phyloP scores from a whole-genome alignment of 1,140 invertebrate species.

The Drosophila micromelanica region DNA sequence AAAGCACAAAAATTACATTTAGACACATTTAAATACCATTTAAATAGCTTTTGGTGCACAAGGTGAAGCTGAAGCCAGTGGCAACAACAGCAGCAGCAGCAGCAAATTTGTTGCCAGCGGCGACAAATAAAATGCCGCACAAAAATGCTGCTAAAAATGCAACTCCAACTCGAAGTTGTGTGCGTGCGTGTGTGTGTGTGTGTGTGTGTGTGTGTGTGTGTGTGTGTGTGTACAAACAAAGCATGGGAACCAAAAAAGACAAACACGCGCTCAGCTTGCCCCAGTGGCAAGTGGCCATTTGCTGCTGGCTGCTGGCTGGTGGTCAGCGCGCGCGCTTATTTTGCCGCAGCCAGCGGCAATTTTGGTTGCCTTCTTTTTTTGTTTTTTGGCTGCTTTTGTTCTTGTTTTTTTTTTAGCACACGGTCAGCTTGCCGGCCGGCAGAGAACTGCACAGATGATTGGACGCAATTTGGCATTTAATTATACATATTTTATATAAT shows the following conservation, averaged over 20 bases:
- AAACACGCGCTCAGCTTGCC: slow-evolving; percentile 70
- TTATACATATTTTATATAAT: slow-evolving; percentile 59
- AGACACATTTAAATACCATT: slow-evolving; percentile 84
- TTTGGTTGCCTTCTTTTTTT: slow-evolving; percentile 29
- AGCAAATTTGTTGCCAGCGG: slow-evolving; percentile 78
- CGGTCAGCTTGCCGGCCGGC: slow-evolving; percentile 78
- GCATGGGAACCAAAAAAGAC: slow-evolving; percentile 77
- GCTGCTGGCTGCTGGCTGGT: slow-evolving; percentile 34
- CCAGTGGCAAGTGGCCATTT: slow-evolving; percentile 45
- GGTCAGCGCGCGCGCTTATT: slow-evolving; percentile 50
- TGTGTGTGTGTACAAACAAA: slow-evolving; percentile 61
- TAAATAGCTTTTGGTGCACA: slow-evolving; percentile 79
- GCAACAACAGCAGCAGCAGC: slow-evolving; percentile 31
- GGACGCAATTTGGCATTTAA: slow-evolving; percentile 65
- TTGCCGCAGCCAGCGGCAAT: slow-evolving; percentile 54
- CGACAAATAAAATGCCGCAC: slow-evolving; percentile 77
- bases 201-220: slow-evolving; percentile 29
- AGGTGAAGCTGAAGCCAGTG: slow-evolving; percentile 67
- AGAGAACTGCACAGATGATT: slow-evolving; percentile 47
- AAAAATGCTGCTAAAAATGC: slow-evolving; percentile 82
- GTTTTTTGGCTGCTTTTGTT: slow-evolving; percentile 19
- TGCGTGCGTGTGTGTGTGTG: slow-evolving; percentile 10
- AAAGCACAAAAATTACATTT: slow-evolving; percentile 79
- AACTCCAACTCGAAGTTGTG: slow-evolving; percentile 66
- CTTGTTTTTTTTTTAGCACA: slow-evolving; percentile 67